A percentile compares a stretch with the other conserved stretches of the same genome.
Evolutionary conservation across 2,888 invertebrate genomes (phyloP).

Genomic region (Eristalinus aeneus): DNA sequence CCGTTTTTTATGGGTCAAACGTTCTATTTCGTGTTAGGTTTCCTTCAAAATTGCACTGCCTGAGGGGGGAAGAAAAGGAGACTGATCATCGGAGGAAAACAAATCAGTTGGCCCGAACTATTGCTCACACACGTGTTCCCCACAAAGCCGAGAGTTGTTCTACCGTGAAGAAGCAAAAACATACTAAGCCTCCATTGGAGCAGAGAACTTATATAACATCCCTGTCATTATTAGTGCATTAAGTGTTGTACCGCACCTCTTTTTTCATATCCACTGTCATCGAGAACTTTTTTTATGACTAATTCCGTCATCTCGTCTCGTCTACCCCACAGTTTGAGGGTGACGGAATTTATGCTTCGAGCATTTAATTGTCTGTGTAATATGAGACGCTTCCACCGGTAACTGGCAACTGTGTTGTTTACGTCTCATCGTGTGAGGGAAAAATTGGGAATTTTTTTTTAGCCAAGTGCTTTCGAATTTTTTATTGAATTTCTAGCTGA

Average conservation of each 20-base stretch:
- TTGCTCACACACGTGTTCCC: neutral
- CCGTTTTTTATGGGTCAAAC: neutral
- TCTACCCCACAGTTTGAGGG: neutral
- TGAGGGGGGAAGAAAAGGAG: too few species aligned
- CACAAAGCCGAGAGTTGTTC: neutral
- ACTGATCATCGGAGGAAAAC: too few species aligned
- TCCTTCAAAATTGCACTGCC: too few species aligned
- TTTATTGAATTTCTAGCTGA: neutral
- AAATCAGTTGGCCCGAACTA: too few species aligned
- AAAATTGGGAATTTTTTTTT: neutral
- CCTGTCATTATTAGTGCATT: conserved; percentile 1
- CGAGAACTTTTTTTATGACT: neutral
- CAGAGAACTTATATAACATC: neutral
- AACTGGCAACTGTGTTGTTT: neutral
- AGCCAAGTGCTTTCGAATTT: too few species aligned
- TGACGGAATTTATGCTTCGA: conserved; percentile 17
- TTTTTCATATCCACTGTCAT: neutral
- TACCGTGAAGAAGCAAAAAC: conserved; percentile 19
- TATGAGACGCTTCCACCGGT: conserved; percentile 19
- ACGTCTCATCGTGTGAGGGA: neutral
- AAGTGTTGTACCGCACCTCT: conserved; percentile 51
- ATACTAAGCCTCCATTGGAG: neutral
- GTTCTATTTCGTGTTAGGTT: too few species aligned
- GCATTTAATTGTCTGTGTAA: conserved; percentile 32
- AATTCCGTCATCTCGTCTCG: neutral